Conservation (phyloP, 2,888 invertebrate genomes). For the Oligia fasciuncula region DNA sequence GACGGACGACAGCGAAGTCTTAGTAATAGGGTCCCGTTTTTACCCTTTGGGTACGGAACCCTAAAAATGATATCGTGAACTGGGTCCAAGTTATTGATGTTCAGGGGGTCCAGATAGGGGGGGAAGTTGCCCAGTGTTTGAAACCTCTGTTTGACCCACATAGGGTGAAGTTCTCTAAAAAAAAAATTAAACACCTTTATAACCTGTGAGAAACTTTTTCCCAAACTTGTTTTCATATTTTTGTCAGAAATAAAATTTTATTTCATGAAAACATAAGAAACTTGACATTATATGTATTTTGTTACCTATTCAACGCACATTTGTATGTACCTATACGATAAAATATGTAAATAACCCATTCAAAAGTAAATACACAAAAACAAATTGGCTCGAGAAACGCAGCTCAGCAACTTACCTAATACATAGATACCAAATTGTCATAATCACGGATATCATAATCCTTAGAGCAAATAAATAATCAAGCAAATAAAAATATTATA, state of each 20-base stretch:
- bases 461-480: slow-evolving; percentile 27
- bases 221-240: background rate
- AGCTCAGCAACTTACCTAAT: background rate
- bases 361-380: slow-evolving; percentile 6
- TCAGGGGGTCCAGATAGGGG: background rate
- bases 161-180: background rate
- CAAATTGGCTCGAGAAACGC: background rate
- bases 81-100: background rate
- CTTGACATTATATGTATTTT: background rate
- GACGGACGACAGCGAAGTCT: too few relatives aligned
- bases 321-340: too few relatives aligned
- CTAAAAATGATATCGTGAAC: background rate
- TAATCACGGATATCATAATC: slow-evolving; percentile 52
- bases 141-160: background rate
- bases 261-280: background rate
- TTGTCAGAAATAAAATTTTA: background rate
- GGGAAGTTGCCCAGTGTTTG: background rate
- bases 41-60: too few relatives aligned
- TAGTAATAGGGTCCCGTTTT: too few relatives aligned
- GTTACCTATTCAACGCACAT: background rate
- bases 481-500: slow-evolving; percentile 16
- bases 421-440: slow-evolving; percentile 13
- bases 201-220: background rate
- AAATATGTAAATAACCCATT: background rate
- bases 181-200: background rate